Conservation (phyloP, 2,888 invertebrate genomes). For the Aelia acuminata region DNA sequence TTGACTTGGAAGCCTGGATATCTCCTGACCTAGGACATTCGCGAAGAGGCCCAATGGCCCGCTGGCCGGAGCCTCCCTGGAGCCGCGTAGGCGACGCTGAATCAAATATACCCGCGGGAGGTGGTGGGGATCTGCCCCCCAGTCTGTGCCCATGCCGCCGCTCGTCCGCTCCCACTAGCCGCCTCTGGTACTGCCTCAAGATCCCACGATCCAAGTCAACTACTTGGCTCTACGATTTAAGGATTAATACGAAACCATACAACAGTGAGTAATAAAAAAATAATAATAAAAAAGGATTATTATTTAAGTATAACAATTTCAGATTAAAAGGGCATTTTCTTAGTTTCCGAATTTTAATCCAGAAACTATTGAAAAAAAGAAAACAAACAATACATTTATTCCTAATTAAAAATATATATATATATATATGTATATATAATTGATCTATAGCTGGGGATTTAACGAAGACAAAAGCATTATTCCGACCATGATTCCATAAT, state of each 20-base stretch:
- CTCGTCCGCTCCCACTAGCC: not conserved
- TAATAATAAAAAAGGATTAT: not conserved
- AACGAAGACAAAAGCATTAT: no score
- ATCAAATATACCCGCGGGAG: not conserved
- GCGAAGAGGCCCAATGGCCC: not conserved
- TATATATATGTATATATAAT: no score
- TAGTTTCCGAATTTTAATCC: not conserved
- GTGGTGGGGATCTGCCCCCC: constrained; percentile 35
- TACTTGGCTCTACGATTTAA: not conserved
- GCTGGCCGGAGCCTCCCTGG: not conserved
- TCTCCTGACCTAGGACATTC: not conserved
- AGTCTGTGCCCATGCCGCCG: constrained; percentile 27
- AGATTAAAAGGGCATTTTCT: not conserved
- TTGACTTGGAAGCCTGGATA: no score
- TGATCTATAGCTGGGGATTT: no score
- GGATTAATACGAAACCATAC: not conserved
- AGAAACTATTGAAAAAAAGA: no score
- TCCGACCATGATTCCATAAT: no score
- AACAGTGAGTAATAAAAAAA: not conserved
- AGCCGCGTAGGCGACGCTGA: constrained; percentile 13
- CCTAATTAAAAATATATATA: no score
- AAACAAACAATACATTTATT: no score
- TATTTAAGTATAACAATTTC: not conserved
- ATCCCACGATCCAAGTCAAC: not conserved
- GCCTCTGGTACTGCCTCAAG: not conserved